These are phyloP conservation scores for Stichopus horrens DNA, from an alignment of 53 echinoderm and acorn worm genomes.

Conservation along the genomic window DNA sequence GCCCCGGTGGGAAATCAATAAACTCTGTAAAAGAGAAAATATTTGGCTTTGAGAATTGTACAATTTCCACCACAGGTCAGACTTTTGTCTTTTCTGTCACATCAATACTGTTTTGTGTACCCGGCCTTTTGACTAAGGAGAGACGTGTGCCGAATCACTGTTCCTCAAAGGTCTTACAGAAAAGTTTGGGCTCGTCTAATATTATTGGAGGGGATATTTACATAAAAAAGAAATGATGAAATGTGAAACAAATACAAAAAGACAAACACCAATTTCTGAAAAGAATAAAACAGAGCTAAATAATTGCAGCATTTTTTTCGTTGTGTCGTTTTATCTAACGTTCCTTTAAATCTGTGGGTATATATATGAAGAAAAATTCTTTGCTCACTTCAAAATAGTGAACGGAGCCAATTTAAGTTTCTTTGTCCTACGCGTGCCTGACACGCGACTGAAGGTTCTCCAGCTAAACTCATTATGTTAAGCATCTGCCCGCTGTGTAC, in stretches of 20 bases:
- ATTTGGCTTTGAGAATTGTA: slow-evolving; percentile 7
- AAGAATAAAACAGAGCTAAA: no score
- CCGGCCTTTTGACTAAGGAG: slow-evolving; percentile 15
- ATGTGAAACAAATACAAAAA: no score
- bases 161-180: slow-evolving; percentile 21
- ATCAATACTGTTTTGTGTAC: slow-evolving; percentile 37
- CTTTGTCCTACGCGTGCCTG: slow-evolving; percentile 52
- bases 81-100: slow-evolving; percentile 30
- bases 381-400: slow-evolving; percentile 26
- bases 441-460: slow-evolving; percentile 39
- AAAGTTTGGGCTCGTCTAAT: slow-evolving; percentile 24
- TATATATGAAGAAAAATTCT: neutral
- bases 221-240: neutral
- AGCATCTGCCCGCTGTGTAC: slow-evolving; percentile 49
- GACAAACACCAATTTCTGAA: no score
- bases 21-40: neutral
- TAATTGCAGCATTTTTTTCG: no score
- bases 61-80: slow-evolving; percentile 22
- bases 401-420: slow-evolving; percentile 49
- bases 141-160: slow-evolving; percentile 42
- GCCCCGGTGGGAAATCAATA: slow-evolving; percentile 36
- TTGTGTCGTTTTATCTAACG: no score
- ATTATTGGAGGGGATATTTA: neutral
- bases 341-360: no score
- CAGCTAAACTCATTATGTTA: slow-evolving; percentile 52